Evolutionary conservation across 1,140 invertebrate species (phyloP).

Genomic region (Polyergus mexicanus): DNA sequence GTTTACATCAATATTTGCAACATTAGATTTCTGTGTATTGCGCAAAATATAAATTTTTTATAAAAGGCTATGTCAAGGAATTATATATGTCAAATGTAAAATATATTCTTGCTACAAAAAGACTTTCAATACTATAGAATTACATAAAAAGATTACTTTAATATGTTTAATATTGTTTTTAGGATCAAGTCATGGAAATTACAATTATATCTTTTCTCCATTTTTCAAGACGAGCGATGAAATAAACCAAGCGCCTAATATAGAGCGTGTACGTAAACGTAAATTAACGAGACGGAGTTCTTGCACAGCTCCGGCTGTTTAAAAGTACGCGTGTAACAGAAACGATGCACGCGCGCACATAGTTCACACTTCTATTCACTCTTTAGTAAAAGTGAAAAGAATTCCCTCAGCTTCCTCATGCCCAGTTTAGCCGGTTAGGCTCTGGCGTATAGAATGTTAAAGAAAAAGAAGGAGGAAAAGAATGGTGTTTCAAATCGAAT

Average conservation of each 20-base stretch:
- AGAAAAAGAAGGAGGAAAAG: slow-evolving; percentile 12
- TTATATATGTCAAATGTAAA: too few relatives aligned
- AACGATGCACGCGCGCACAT: slow-evolving; percentile 60
- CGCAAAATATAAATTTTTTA: too few relatives aligned
- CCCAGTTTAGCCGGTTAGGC: slow-evolving; percentile 69
- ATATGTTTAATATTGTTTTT: not conserved
- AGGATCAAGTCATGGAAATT: not conserved
- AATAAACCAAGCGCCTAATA: slow-evolving; percentile 38
- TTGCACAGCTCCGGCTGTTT: not conserved
- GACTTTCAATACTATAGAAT: too few relatives aligned
- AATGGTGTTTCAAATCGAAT: too few relatives aligned
- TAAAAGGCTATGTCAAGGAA: too few relatives aligned
- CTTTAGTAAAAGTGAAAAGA: slow-evolving; percentile 84
- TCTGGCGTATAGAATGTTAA: slow-evolving; percentile 65
- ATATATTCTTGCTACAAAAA: too few relatives aligned
- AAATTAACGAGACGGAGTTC: slow-evolving; percentile 19
- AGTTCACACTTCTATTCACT: slow-evolving; percentile 72
- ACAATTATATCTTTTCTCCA: not conserved
- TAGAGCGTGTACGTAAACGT: slow-evolving; percentile 8
- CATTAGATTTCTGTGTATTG: too few relatives aligned
- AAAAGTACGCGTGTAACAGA: slow-evolving; percentile 23
- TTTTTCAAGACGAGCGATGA: slow-evolving; percentile 16
- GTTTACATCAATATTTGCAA: too few relatives aligned
- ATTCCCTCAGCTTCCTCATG: slow-evolving; percentile 70
- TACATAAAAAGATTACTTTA: not conserved